Conservation (phyloP, 2,888 invertebrate species). For the Cyrtodaria siliqua region DNA sequence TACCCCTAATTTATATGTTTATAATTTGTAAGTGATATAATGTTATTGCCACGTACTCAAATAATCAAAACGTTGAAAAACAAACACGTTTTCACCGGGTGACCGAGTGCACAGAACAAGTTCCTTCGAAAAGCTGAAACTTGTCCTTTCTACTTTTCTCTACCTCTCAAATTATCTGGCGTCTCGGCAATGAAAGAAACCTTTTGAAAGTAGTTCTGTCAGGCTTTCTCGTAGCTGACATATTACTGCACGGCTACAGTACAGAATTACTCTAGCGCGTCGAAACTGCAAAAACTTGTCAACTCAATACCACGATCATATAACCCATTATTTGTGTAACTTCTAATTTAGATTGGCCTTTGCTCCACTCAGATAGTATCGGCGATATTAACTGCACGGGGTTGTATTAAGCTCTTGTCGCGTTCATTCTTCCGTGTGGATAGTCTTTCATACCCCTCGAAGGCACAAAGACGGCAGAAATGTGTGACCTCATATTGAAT, state of each 20-base stretch:
- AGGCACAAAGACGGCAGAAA: slow-evolving; percentile 50
- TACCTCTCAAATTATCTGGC: slow-evolving; percentile 50
- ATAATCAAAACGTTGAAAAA: slow-evolving; percentile 10
- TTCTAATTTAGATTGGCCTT: slow-evolving; percentile 58
- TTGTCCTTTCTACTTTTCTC: background rate
- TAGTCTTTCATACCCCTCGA: slow-evolving; percentile 32
- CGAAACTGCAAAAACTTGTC: slow-evolving; percentile 33
- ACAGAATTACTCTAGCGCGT: slow-evolving; percentile 42
- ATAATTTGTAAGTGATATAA: background rate
- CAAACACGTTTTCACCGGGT: slow-evolving; percentile 19
- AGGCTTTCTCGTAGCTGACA: slow-evolving; percentile 19
- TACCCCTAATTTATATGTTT: background rate
- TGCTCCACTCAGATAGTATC: slow-evolving; percentile 37
- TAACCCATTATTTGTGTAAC: slow-evolving; percentile 52
- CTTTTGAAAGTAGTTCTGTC: slow-evolving; percentile 46
- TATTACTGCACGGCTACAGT: slow-evolving; percentile 38
- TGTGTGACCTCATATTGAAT: slow-evolving; percentile 47
- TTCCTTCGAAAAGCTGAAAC: background rate
- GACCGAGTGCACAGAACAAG: slow-evolving; percentile 18
- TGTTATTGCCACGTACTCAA: too few relatives aligned
- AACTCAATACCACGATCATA: slow-evolving; percentile 35
- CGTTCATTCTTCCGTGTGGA: slow-evolving; percentile 54
- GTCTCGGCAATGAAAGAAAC: slow-evolving; percentile 36
- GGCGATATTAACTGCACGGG: slow-evolving; percentile 44
- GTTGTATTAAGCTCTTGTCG: slow-evolving; percentile 46